Evolutionary conservation across 1,140 invertebrate genomes (phyloP).

Genomic region (Scaptomyza hsui): DNA sequence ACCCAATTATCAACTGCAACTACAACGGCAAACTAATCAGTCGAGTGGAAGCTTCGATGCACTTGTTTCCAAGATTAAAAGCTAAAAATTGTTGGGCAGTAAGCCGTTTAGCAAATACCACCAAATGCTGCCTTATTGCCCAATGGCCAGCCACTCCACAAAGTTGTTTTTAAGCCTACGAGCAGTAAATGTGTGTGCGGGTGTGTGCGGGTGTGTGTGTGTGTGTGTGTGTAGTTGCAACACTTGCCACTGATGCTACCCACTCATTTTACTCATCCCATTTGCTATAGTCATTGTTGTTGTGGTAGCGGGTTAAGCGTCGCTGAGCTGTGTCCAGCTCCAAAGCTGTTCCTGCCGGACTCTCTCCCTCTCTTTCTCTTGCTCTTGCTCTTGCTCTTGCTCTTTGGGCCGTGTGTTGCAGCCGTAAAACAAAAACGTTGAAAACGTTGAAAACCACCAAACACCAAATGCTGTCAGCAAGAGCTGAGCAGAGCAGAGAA

Average conservation of each 20-base stretch:
- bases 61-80: constrained; percentile 72
- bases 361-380: too few species aligned
- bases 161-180: constrained; percentile 74
- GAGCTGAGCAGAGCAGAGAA: constrained; percentile 4
- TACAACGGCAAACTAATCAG: constrained; percentile 53
- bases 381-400: too few species aligned
- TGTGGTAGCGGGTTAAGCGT: constrained; percentile 31
- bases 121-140: constrained; percentile 25
- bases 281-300: background rate
- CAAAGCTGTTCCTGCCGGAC: background rate
- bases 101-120: constrained; percentile 65
- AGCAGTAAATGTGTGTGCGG: background rate
- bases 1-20: constrained; percentile 35
- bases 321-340: constrained; percentile 26
- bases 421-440: constrained; percentile 63
- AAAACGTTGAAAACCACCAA: constrained; percentile 65
- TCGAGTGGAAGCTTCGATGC: constrained; percentile 61
- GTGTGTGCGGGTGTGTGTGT: background rate
- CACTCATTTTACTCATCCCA: background rate
- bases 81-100: constrained; percentile 53
- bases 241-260: constrained; percentile 19
- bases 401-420: constrained; percentile 20
- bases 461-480: constrained; percentile 76
- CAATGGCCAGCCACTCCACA: constrained; percentile 26
- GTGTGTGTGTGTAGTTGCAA: constrained; percentile 14